phyloP scores from a whole-genome alignment of 1,140 invertebrate genomes.

The Drosophila paulistorum region DNA sequence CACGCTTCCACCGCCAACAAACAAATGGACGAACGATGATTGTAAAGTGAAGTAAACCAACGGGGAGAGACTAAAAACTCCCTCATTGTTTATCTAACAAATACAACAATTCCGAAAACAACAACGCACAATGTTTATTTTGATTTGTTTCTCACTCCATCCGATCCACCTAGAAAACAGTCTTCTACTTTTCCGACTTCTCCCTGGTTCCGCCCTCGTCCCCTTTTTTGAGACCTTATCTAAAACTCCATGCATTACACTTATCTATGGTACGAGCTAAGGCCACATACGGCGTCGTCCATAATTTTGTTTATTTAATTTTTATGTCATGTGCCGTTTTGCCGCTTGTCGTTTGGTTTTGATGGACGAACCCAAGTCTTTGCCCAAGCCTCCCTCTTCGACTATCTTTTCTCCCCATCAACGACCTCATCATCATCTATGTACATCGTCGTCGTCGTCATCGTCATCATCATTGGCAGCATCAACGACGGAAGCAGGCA shows the following conservation, averaged over 20 bases:
- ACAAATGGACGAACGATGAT: not conserved
- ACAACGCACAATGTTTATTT: constrained; percentile 69
- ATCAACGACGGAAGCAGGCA: constrained; percentile 41
- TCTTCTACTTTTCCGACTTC: not conserved
- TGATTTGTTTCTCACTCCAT: constrained; percentile 58
- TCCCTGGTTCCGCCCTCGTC: constrained; percentile 5
- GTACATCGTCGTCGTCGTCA: not conserved
- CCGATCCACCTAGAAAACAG: not conserved
- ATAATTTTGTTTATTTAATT: constrained; percentile 82
- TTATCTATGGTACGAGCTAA: constrained; percentile 48
- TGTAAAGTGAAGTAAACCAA: not conserved
- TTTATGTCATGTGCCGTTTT: constrained; percentile 77
- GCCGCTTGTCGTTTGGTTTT: constrained; percentile 51
- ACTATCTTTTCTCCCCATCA: not conserved
- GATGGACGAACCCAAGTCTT: constrained; percentile 19
- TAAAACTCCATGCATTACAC: constrained; percentile 56
- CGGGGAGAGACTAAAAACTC: constrained; percentile 47
- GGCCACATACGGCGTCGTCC: constrained; percentile 66
- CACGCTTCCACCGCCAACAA: constrained; percentile 13
- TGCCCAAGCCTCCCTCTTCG: not conserved
- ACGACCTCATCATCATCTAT: not conserved
- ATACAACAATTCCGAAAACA: constrained; percentile 71
- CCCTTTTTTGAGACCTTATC: constrained; percentile 28
- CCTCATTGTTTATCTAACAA: constrained; percentile 73
- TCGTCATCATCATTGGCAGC: constrained; percentile 23